Conservation (phyloP, 2,888 invertebrate genomes). For the Microdon myrmicae region DNA sequence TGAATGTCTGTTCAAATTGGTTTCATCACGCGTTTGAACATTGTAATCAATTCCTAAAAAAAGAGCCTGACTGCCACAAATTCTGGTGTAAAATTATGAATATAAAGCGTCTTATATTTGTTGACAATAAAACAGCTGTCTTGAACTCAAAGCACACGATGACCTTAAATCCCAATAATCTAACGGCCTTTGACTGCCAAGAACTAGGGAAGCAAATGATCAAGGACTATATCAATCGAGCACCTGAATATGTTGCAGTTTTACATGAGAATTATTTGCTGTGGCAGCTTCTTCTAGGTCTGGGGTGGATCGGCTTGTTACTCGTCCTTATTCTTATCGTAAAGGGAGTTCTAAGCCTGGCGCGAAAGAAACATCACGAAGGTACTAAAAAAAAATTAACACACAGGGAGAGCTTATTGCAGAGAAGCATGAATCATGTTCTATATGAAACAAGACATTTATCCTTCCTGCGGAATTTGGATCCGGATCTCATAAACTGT, state of each 20-base stretch:
- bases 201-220: conserved; percentile 53
- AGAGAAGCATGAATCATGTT: background rate
- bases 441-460: conserved; percentile 30
- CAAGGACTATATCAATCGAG: conserved; percentile 53
- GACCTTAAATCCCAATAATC: conserved; percentile 50
- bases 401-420: background rate
- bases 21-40: conserved; percentile 54
- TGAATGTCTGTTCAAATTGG: conserved; percentile 50
- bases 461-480: conserved; percentile 1
- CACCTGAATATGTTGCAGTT: conserved; percentile 53
- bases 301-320: conserved; percentile 38
- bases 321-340: background rate
- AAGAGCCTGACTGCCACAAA: conserved; percentile 24
- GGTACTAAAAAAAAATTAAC: background rate
- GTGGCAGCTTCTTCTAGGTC: conserved; percentile 50
- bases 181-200: conserved; percentile 52
- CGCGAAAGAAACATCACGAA: background rate
- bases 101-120: conserved; percentile 54
- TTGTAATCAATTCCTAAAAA: conserved; percentile 38
- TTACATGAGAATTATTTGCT: conserved; percentile 48
- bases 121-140: conserved; percentile 44
- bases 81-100: conserved; percentile 46
- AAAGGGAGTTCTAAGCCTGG: background rate
- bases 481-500: background rate
- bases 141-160: conserved; percentile 53